phyloP scores from a whole-genome alignment of 2,113 vertebrate species.

The Eulacestoma nigropectus region DNA sequence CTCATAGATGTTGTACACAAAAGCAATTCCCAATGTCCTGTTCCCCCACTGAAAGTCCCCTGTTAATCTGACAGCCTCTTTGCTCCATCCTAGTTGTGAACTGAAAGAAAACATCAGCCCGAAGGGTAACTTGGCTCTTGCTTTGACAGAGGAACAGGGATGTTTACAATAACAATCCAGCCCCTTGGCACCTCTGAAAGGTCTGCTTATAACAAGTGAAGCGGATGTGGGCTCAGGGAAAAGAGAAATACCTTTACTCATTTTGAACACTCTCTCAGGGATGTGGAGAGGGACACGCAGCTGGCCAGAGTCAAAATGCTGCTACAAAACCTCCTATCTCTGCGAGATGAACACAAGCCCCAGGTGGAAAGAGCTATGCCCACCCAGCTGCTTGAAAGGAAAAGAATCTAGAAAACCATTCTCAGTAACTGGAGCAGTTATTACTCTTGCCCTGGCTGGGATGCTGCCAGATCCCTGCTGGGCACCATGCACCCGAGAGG shows the following conservation, averaged over 20 bases:
- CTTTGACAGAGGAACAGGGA: background rate
- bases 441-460: background rate
- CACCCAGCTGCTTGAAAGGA: background rate
- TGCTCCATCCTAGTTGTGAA: background rate
- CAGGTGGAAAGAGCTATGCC: background rate
- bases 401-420: background rate
- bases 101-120: background rate
- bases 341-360: background rate
- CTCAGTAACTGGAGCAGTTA: background rate
- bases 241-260: background rate
- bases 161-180: background rate
- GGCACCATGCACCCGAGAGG: accelerated
- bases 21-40: background rate
- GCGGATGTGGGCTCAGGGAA: background rate
- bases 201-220: background rate
- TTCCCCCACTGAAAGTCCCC: background rate
- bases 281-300: background rate
- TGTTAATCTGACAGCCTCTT: background rate
- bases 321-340: background rate
- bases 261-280: background rate
- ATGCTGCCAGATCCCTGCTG: background rate
- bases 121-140: background rate
- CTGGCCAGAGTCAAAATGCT: background rate
- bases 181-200: background rate
- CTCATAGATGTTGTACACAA: background rate